Evolutionary conservation across 2,888 invertebrate species (phyloP).

Genomic region (Nomada lathburiana): DNA sequence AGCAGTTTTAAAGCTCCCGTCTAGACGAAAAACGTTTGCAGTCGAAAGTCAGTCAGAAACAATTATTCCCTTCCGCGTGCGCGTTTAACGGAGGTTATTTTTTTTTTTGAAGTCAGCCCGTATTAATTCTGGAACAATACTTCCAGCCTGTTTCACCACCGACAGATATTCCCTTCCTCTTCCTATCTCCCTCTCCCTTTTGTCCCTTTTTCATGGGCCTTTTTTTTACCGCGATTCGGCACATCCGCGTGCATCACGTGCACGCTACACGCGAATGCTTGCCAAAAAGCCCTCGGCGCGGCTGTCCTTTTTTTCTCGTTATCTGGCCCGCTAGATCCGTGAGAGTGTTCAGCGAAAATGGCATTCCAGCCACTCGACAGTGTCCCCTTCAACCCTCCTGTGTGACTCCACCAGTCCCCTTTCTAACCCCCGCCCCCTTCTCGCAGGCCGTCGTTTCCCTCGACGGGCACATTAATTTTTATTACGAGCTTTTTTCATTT

Average conservation of each 20-base stretch:
- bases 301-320: constrained; percentile 55
- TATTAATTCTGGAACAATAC: constrained; percentile 59
- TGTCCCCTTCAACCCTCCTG: constrained; percentile 34
- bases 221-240: constrained; percentile 46
- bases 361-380: constrained; percentile 67
- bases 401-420: not conserved
- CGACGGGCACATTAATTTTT: constrained; percentile 75
- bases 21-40: constrained; percentile 10
- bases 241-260: constrained; percentile 42
- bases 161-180: constrained; percentile 18
- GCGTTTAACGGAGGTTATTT: constrained; percentile 34
- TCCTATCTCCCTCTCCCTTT: constrained; percentile 7
- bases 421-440: constrained; percentile 3
- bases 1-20: not conserved
- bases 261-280: constrained; percentile 49
- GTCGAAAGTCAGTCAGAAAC: constrained; percentile 38
- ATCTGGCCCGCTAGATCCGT: constrained; percentile 59
- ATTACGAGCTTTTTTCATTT: constrained; percentile 73
- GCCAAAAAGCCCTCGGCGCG: constrained; percentile 56
- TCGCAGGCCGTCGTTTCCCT: constrained; percentile 25
- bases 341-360: constrained; percentile 65
- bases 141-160: constrained; percentile 56
- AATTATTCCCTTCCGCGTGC: constrained; percentile 32
- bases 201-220: not conserved
- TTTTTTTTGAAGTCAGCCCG: not conserved